Conservation (phyloP, 2,797 vertebrate genomes). For the Sternarchorhynchus goeldii region DNA sequence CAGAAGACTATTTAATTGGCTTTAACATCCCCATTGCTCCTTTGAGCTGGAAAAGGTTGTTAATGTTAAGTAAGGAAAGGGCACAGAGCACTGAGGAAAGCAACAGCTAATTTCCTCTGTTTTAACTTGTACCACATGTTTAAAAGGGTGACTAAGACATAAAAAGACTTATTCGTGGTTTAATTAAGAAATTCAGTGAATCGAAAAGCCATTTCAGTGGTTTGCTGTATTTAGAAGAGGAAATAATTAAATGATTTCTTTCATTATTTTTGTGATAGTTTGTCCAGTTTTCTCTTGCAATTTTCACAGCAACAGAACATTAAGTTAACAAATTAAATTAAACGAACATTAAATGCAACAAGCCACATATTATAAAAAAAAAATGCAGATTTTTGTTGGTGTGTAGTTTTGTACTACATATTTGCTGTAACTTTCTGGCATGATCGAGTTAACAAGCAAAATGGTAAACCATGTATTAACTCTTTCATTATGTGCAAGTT, state of each 20-base stretch:
- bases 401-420: not conserved
- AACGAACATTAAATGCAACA: slow-evolving; percentile 14
- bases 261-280: slow-evolving; percentile 22
- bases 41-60: slow-evolving; percentile 41
- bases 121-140: slow-evolving; percentile 10
- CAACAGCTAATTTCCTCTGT: slow-evolving; percentile 37
- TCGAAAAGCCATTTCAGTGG: slow-evolving; percentile 33
- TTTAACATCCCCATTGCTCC: slow-evolving; percentile 39
- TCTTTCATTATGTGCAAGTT: too few species aligned
- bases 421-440: not conserved
- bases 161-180: slow-evolving; percentile 24
- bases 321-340: slow-evolving; percentile 23
- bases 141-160: slow-evolving; percentile 30
- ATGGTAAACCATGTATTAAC: too few species aligned
- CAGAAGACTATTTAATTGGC: slow-evolving; percentile 32
- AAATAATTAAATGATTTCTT: slow-evolving; percentile 33
- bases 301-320: slow-evolving; percentile 15
- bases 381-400: not conserved
- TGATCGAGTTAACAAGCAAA: not conserved
- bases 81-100: slow-evolving; percentile 11
- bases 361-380: not conserved
- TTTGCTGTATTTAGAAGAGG: slow-evolving; percentile 25
- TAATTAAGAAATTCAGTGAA: slow-evolving; percentile 36
- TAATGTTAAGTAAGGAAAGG: slow-evolving; percentile 24
- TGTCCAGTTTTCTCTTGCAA: slow-evolving; percentile 28